phyloP scores from a whole-genome alignment of 1,140 invertebrate species.

The Tyrophagus putrescentiae region DNA sequence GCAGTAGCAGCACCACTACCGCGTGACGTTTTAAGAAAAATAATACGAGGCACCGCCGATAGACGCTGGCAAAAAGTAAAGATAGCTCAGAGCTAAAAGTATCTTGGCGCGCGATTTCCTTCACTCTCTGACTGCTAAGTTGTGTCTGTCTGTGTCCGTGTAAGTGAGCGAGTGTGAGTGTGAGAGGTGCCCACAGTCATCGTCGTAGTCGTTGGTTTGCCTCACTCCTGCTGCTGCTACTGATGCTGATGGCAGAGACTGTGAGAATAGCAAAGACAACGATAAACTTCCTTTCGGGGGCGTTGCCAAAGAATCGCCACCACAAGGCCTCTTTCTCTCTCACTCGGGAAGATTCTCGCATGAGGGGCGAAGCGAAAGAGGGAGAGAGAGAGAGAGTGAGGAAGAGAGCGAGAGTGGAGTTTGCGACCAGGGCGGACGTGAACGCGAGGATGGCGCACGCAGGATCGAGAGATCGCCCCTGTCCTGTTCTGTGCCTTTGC shows the following conservation, averaged over 20 bases:
- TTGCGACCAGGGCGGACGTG: not conserved
- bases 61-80: not conserved
- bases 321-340: too few relatives aligned
- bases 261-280: not conserved
- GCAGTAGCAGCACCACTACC: not conserved
- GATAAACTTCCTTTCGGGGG: not conserved
- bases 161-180: too few relatives aligned
- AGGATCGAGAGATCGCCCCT: too few relatives aligned
- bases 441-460: not conserved
- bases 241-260: not conserved
- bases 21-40: not conserved
- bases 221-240: not conserved
- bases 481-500: too few relatives aligned
- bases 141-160: too few relatives aligned
- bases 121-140: not conserved
- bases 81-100: conserved; percentile 10
- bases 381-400: not conserved
- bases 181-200: not conserved
- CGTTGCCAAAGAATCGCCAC: not conserved
- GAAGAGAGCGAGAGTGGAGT: not conserved
- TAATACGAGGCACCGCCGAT: too few relatives aligned
- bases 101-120: conserved; percentile 10
- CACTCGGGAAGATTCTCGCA: too few relatives aligned
- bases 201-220: too few relatives aligned
- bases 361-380: not conserved